A percentile compares a stretch with the other conserved stretches of the same genome.
Evolutionary conservation across 2,888 invertebrate genomes (phyloP).

Genomic region (Melinaea marsaeus): DNA sequence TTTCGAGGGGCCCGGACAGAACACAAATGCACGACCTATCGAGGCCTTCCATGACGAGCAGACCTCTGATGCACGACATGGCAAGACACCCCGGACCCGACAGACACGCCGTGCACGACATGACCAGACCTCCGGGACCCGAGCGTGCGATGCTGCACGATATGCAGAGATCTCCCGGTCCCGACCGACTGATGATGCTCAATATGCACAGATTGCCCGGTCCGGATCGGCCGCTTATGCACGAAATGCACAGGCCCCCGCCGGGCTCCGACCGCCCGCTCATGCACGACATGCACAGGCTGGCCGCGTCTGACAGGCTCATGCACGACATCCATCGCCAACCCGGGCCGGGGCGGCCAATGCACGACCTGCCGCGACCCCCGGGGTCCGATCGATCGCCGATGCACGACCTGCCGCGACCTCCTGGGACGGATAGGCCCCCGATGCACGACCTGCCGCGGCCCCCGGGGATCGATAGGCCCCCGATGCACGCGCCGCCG

Average conservation of each 20-base stretch:
- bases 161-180: constrained; percentile 16
- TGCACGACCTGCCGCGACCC: constrained; percentile 12
- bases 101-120: constrained; percentile 15
- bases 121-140: constrained; percentile 13
- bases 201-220: constrained; percentile 17
- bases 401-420: constrained; percentile 19
- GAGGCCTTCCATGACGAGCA: constrained; percentile 15
- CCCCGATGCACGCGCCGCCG: constrained; percentile 24
- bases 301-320: constrained; percentile 18
- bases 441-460: constrained; percentile 30
- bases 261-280: constrained; percentile 20
- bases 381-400: constrained; percentile 15
- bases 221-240: constrained; percentile 15
- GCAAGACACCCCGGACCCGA: constrained; percentile 13
- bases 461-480: constrained; percentile 20
- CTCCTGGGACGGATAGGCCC: constrained; percentile 16
- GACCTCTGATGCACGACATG: constrained; percentile 16
- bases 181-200: constrained; percentile 20
- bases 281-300: constrained; percentile 26
- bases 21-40: constrained; percentile 15
- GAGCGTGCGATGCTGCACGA: constrained; percentile 25
- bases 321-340: constrained; percentile 23
- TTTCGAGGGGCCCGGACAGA: constrained; percentile 21
- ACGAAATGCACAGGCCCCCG: constrained; percentile 21
- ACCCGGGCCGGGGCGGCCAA: constrained; percentile 22